Percentiles rank a stretch among this genome's conserved stretches.
Conservation (phyloP, 1,140 invertebrate species). For the Polyergus mexicanus region DNA sequence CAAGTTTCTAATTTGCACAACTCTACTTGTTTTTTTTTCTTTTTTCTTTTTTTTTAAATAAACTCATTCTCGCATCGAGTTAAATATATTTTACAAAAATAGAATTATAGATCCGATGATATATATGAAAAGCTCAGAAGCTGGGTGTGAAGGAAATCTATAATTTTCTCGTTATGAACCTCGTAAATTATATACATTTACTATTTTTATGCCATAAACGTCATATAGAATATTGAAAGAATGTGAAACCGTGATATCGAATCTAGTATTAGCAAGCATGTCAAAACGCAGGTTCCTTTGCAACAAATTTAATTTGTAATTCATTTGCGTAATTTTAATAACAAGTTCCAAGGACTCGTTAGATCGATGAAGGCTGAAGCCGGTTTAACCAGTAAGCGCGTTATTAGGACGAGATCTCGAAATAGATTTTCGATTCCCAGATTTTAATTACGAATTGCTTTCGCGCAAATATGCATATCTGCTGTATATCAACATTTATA, state of each 20-base stretch:
- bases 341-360: conserved; percentile 52
- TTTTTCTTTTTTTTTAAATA: too few relatives aligned
- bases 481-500: conserved; percentile 14
- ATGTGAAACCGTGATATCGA: conserved; percentile 11
- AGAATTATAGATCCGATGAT: not conserved
- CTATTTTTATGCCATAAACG: conserved; percentile 15
- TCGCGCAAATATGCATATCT: not conserved
- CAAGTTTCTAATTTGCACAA: too few relatives aligned
- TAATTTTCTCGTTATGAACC: conserved; percentile 28
- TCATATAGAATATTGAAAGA: conserved; percentile 11
- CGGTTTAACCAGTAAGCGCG: conserved; percentile 48
- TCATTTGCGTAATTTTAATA: conserved; percentile 61
- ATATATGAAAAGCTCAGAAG: conserved; percentile 1
- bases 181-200: conserved; percentile 21
- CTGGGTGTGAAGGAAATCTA: not conserved
- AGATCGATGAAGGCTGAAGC: conserved; percentile 50
- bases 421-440: conserved; percentile 57
- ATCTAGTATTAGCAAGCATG: conserved; percentile 31
- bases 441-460: conserved; percentile 47
- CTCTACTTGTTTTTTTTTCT: too few relatives aligned
- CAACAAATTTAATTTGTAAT: conserved; percentile 52
- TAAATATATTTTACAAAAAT: not conserved
- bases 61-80: not conserved
- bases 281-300: conserved; percentile 6
- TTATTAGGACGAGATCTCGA: conserved; percentile 59